Percentiles rank a stretch among this genome's conserved stretches.
Evolutionary conservation across 2,113 vertebrate genomes (phyloP).

Genomic region (Stigmatopora nigra): DNA sequence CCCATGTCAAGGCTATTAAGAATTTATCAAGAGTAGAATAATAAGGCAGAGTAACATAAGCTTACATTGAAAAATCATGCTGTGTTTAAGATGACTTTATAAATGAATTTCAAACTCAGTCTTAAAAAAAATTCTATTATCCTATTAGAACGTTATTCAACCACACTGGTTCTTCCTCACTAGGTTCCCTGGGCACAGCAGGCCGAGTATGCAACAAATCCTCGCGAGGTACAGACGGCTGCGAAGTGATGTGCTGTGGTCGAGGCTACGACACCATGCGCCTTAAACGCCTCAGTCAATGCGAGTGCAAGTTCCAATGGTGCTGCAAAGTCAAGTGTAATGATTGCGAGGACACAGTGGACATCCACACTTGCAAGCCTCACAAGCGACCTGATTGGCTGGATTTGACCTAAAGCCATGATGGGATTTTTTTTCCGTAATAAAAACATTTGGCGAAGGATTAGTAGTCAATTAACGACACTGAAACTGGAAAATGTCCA

Average conservation of each 20-base stretch:
- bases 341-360: slow-evolving; percentile 89
- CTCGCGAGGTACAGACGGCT: slow-evolving; percentile 85
- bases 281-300: slow-evolving; percentile 85
- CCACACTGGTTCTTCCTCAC: background rate
- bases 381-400: slow-evolving; percentile 88
- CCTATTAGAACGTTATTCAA: background rate
- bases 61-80: too few species aligned
- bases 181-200: slow-evolving; percentile 91
- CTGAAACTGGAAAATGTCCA: slow-evolving; percentile 43
- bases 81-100: too few species aligned
- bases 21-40: too few species aligned
- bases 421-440: slow-evolving; percentile 18
- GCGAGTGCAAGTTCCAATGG: slow-evolving; percentile 99
- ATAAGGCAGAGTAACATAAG: too few species aligned
- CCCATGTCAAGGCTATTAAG: too few species aligned
- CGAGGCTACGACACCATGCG: slow-evolving; percentile 98
- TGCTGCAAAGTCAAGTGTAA: slow-evolving; percentile 94
- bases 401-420: slow-evolving; percentile 75
- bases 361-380: slow-evolving; percentile 94
- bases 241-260: slow-evolving; percentile 98
- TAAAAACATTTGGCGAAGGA: background rate
- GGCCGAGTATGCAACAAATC: slow-evolving; percentile 88
- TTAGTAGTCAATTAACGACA: slow-evolving; percentile 9
- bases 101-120: too few species aligned
- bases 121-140: too few species aligned